Percentiles rank a stretch among this genome's conserved stretches.
Evolutionary conservation across 2,888 invertebrate species (phyloP).

Genomic region (Steinernema scapterisci): DNA sequence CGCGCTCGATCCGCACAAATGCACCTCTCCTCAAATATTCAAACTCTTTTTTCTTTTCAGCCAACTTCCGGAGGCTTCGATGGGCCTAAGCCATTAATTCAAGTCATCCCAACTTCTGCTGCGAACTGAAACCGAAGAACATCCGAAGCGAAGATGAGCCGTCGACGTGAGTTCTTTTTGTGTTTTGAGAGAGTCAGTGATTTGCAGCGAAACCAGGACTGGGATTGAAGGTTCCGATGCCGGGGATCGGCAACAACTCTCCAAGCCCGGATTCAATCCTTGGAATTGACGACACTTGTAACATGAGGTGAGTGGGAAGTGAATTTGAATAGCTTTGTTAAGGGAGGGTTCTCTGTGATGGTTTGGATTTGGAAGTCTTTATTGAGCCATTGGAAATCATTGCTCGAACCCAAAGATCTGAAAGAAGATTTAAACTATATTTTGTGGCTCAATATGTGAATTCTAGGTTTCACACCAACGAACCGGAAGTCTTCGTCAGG

Average conservation of each 20-base stretch:
- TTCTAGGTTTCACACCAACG: constrained; percentile 37
- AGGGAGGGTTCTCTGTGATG: too few relatives aligned
- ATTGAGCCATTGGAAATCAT: too few relatives aligned
- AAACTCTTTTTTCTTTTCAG: constrained; percentile 1
- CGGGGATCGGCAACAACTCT: constrained; percentile 36
- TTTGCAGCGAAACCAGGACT: background rate
- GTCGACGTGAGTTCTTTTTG: background rate
- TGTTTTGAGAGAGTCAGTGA: background rate
- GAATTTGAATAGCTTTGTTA: too few relatives aligned
- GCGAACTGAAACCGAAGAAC: background rate
- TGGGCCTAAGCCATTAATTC: constrained; percentile 6
- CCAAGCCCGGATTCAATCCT: constrained; percentile 46
- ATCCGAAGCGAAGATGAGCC: background rate
- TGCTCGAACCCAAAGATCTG: too few relatives aligned
- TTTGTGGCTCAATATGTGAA: background rate
- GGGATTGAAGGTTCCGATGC: constrained; percentile 37
- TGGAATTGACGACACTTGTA: constrained; percentile 76
- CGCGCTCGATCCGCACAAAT: constrained; percentile 1
- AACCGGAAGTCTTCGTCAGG: constrained; percentile 41
- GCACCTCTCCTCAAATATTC: background rate
- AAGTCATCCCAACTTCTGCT: background rate
- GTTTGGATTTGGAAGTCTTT: too few relatives aligned
- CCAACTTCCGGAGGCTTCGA: background rate
- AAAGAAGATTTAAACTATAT: background rate
- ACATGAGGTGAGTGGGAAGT: constrained; percentile 52